A percentile compares a stretch with the other conserved stretches of the same genome.
Evolutionary conservation across 2,113 vertebrate genomes (phyloP).

Genomic region (Albula glossodonta): DNA sequence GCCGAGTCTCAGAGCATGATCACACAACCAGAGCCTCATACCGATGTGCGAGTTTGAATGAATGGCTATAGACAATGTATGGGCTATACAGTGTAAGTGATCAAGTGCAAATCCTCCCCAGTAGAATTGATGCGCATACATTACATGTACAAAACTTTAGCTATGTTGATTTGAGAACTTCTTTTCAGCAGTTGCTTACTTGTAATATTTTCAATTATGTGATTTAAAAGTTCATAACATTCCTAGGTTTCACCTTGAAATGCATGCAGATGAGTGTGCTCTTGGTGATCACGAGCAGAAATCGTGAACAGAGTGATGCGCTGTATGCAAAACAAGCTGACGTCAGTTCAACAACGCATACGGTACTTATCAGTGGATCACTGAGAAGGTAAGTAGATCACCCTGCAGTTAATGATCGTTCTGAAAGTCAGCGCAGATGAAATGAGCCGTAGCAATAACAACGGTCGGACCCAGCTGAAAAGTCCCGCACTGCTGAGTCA

Average conservation of each 20-base stretch:
- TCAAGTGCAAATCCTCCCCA: too few relatives aligned
- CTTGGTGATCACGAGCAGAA: not conserved
- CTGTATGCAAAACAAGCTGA: not conserved
- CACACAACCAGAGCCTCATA: too few relatives aligned
- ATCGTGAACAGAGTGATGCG: not conserved
- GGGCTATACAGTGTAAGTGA: too few relatives aligned
- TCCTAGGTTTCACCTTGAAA: not conserved
- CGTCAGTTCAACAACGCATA: not conserved
- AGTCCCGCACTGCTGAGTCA: conserved; percentile 59
- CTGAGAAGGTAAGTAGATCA: not conserved
- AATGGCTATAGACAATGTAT: too few relatives aligned
- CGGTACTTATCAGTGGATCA: not conserved
- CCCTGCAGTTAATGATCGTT: not conserved
- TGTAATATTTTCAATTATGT: too few relatives aligned
- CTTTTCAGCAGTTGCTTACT: too few relatives aligned
- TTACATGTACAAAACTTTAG: too few relatives aligned
- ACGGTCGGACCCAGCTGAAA: conserved; percentile 45
- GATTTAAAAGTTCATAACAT: too few relatives aligned
- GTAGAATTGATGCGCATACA: too few relatives aligned
- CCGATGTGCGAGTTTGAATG: too few relatives aligned
- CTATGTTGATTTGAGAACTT: too few relatives aligned
- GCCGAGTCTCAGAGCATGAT: not conserved
- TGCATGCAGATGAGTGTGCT: not conserved
- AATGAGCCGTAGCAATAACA: not conserved
- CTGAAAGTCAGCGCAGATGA: conserved; percentile 19